Conservation (phyloP, 1,140 invertebrate genomes). For the Drosophila eugracilis region DNA sequence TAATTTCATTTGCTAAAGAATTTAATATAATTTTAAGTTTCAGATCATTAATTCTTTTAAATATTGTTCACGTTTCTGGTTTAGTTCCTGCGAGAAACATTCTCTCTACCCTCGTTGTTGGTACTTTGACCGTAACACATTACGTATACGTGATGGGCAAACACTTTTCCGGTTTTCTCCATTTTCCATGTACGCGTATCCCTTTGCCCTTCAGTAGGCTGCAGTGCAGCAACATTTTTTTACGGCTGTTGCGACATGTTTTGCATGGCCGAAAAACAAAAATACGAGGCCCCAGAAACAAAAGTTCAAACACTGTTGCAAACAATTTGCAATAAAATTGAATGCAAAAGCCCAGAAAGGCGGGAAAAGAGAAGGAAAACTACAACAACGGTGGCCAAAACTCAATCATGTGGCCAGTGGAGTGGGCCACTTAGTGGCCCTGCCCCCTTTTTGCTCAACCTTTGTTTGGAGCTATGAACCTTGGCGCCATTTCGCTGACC, state of each 20-base stretch:
- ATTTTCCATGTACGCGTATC: slow-evolving; percentile 18
- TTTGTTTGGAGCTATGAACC: slow-evolving; percentile 68
- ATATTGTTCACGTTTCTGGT: neutral
- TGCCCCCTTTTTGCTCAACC: slow-evolving; percentile 10
- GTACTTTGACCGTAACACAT: slow-evolving; percentile 50
- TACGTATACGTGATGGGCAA: slow-evolving; percentile 46
- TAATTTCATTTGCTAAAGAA: no score
- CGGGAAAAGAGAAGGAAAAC: neutral
- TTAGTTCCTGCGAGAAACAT: no score
- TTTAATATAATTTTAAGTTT: neutral
- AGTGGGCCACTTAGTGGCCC: slow-evolving; percentile 58
- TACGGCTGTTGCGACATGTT: slow-evolving; percentile 56
- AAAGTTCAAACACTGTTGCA: slow-evolving; percentile 57
- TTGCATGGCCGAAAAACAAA: slow-evolving; percentile 62
- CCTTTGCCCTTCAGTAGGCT: slow-evolving; percentile 17
- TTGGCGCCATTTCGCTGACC: slow-evolving; percentile 79
- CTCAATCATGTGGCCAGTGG: slow-evolving; percentile 54
- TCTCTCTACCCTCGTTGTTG: slow-evolving; percentile 6
- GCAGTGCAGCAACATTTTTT: slow-evolving; percentile 63
- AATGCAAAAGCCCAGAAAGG: slow-evolving; percentile 37
- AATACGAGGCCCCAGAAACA: neutral
- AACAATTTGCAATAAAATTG: slow-evolving; percentile 82
- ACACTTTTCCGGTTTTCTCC: slow-evolving; percentile 23
- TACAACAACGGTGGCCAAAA: slow-evolving; percentile 31
- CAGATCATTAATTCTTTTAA: neutral